Percentiles rank a stretch among this genome's conserved stretches.
Conservation (phyloP, 2,113 vertebrate genomes). For the Tragelaphus buxtoni region DNA sequence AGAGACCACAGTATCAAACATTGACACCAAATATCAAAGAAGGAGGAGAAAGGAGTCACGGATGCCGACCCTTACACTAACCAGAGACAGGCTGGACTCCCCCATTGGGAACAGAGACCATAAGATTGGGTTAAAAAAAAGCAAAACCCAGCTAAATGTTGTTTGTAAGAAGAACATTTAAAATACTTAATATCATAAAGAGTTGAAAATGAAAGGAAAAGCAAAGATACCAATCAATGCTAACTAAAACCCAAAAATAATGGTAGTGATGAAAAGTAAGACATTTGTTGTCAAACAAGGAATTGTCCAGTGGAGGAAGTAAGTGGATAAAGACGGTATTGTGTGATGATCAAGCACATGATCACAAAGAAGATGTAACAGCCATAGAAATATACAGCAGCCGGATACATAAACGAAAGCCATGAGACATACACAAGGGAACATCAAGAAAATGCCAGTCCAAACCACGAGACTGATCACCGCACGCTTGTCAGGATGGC, state of each 20-base stretch:
- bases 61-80: too few species aligned
- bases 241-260: not conserved
- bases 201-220: not conserved
- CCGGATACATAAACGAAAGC: not conserved
- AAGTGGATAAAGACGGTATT: accelerated
- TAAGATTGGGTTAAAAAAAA: not conserved
- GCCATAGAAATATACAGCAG: accelerated
- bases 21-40: accelerated
- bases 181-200: not conserved
- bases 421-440: not conserved
- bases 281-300: not conserved
- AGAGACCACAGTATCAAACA: not conserved
- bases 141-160: not conserved
- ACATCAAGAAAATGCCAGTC: accelerated
- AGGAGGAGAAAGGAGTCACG: not conserved
- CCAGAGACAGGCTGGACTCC: not conserved
- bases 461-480: accelerated
- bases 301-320: too few species aligned
- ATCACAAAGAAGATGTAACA: too few species aligned
- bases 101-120: not conserved
- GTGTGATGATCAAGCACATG: too few species aligned
- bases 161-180: not conserved
- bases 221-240: not conserved
- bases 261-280: not conserved
- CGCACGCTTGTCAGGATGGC: not conserved